phyloP scores from a whole-genome alignment of 2,888 invertebrate species.

The Hipparchia sbordonii region DNA sequence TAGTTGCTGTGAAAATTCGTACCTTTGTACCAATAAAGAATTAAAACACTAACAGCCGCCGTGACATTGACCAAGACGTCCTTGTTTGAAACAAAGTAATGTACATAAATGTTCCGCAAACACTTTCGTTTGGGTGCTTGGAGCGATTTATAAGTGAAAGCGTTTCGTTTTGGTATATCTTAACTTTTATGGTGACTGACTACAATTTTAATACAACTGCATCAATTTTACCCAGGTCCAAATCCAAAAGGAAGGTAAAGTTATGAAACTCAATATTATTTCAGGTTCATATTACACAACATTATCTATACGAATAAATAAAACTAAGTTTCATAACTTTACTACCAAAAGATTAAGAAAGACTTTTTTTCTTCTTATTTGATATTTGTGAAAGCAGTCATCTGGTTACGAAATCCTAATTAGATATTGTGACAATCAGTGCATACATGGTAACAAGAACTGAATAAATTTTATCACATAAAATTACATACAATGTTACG shows the following conservation, averaged over 20 bases:
- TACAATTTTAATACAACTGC: too few relatives aligned
- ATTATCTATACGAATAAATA: too few relatives aligned
- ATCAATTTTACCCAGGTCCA: too few relatives aligned
- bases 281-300: too few relatives aligned
- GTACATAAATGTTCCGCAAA: constrained; percentile 42
- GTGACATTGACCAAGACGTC: constrained; percentile 65
- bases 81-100: constrained; percentile 54
- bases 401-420: neutral
- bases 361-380: too few relatives aligned
- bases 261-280: too few relatives aligned
- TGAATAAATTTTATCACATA: neutral
- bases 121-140: constrained; percentile 39
- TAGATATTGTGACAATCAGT: neutral
- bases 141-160: constrained; percentile 21
- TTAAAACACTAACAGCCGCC: constrained; percentile 52
- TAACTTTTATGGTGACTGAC: too few relatives aligned
- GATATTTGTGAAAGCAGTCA: neutral
- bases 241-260: too few relatives aligned
- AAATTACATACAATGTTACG: neutral
- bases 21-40: constrained; percentile 39
- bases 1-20: constrained; percentile 12
- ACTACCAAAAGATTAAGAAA: too few relatives aligned
- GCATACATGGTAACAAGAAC: neutral
- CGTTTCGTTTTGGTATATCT: neutral
- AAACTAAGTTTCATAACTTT: too few relatives aligned